Base-by-base conservation (phyloP, 2,888 invertebrate species). In the Amiota minor region DNA sequence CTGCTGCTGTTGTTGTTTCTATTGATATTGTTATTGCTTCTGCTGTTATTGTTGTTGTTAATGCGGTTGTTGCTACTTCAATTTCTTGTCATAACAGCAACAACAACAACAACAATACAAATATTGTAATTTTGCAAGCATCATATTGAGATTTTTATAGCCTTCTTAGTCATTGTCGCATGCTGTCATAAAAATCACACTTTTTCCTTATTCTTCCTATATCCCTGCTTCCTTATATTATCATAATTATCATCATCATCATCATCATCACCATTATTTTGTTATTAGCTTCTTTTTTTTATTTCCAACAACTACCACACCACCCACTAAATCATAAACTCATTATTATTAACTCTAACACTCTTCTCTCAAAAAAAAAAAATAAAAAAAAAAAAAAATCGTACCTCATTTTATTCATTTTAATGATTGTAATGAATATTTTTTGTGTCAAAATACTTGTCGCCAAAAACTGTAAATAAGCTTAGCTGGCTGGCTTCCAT, bases 81-180 rank as follows among this genome's bases (percentile, higher is more conserved):
- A 16, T 56, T 9, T 56, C 56, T 56, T 18, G 56, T 56, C 56
- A 56, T 35, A 8, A 53, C 6, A 14, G n/a, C 50, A 50, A 50
- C 53, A 53, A 53, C 83, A 84, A 84, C 79, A 50, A 50, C 53
- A 53, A 53, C 83, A 84, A 84, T 78, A 85, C 79, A 85, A 81
- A 83, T 83, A 80, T 84, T 79, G 82, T 84, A 82, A 82, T 81
- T 69, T 69, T 69, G 49, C 53, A 53, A 53, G 69, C 55, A 67
- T 64, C 64, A 67, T n/a, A n/a, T 74, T 77, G 81, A 83, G 72
- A 78, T 78, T 85, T 85, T 83, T 35, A 35, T 35, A 35, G 35
- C 0, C 0, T 16, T 16, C 18, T 59, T 59, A 8, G 85, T 85
- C 81, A 83, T 83, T 78, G 79, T 80, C 78, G 74, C 65, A 47